Percentiles rank a stretch among this genome's conserved stretches.
phyloP scores from a whole-genome alignment of 2,113 vertebrate genomes.

The Danio rerio region GRCz12tu NC_133177.1:7054501-7055000 shows the following conservation, averaged over 20 bases:
- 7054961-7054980: constrained; percentile 20
- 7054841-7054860: background rate
- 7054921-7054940: constrained; percentile 26
- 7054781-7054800: background rate
- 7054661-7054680: background rate
- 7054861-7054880: background rate
- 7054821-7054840: background rate
- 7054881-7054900: background rate
- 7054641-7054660: background rate
- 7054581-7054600: constrained; percentile 4
- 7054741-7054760: background rate
- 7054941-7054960: constrained; percentile 14
- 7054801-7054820: background rate
- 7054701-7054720: background rate
- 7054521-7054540: constrained; percentile 3
- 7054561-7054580: constrained; percentile 18
- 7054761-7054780: background rate
- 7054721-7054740: background rate
- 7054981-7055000: constrained; percentile 8
- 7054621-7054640: background rate
- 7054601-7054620: background rate
- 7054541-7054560: constrained; percentile 18
- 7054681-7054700: background rate
- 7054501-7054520: background rate
- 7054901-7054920: constrained; percentile 9